Base-by-base conservation (phyloP, 2,888 invertebrate species). In the Epinotia nisella region DNA sequence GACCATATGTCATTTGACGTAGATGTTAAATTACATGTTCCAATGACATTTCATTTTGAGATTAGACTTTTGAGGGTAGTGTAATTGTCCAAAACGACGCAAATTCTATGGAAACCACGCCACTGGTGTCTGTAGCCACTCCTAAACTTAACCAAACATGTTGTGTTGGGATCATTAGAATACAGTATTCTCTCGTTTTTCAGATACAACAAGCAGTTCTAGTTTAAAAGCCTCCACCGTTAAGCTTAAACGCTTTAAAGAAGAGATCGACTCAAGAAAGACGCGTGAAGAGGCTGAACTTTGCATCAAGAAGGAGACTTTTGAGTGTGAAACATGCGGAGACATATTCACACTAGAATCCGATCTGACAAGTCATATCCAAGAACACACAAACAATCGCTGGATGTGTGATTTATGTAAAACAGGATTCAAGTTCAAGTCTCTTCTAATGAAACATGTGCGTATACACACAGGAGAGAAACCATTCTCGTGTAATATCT, bases 401-500 rank as follows among this genome's bases (percentile, higher is more conserved):
- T 60, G 13, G 0, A 9, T 21, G 5, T 61, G 61, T 21, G 61
- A 61, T 24, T 1, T 45, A 7, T 61, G 61, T 24, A 13, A 21
- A 61, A 61, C 7, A 4, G 9, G 24, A 15, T 61, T 61, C 61
- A 15, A n/a, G 15, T 61, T 24, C 39, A 61, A 61, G 24, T 45
- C n/a, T n/a, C 7, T 21, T 24, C 3, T 45, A 24, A 4, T 61
- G 4, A 61, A 19, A 61, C 61, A 61, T 24, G 24, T 61, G 41
- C 45, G 45, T 61, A 45, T 21, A 9, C 61, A 61, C 45, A 45
- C 61, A 13, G 61, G 61, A 13, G 61, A 61, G 24, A 61, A 21
- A n/a, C 61, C 61, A 7, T 61, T 15, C 24, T 7, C 15, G 15
- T 61, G 61, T 21, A 45, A 61, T 1, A 45, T 45, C 15, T 61